phyloP scores from a whole-genome alignment of 2,113 vertebrate species.

The Anolis sagrei region DNA sequence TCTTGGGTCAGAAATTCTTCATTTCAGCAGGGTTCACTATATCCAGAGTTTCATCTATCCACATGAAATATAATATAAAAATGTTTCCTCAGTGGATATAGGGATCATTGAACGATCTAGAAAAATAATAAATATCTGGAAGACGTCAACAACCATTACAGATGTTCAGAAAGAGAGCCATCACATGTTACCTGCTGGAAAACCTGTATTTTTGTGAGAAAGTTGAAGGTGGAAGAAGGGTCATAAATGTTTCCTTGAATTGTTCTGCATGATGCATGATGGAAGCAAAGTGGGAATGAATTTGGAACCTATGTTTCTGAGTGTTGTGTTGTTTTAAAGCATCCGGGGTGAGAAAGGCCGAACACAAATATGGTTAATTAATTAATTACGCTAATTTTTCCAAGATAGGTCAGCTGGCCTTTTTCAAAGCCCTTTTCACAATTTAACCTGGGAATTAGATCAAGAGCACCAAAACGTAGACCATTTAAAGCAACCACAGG shows the following conservation, averaged over 20 bases:
- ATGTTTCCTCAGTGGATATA: no score
- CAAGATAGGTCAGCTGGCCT: conserved; percentile 56
- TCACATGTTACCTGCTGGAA: background rate
- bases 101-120: background rate
- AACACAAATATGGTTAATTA: no score
- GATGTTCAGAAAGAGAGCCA: background rate
- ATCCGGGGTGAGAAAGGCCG: no score
- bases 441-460: conserved; percentile 30
- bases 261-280: conserved; percentile 26
- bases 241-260: conserved; percentile 44
- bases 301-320: conserved; percentile 12
- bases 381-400: conserved; percentile 60
- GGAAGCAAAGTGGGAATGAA: background rate
- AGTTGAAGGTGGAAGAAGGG: background rate
- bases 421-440: conserved; percentile 58
- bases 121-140: background rate
- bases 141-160: background rate
- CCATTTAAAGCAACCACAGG: conserved; percentile 14
- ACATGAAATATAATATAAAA: no score
- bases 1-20: no score
- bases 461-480: conserved; percentile 29
- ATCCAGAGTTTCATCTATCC: no score
- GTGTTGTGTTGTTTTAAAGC: conserved; percentile 51
- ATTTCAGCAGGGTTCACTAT: no score
- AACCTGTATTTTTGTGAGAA: background rate